Base-by-base conservation (phyloP, 2,888 invertebrate species). In the Tortricodes alternella region DNA sequence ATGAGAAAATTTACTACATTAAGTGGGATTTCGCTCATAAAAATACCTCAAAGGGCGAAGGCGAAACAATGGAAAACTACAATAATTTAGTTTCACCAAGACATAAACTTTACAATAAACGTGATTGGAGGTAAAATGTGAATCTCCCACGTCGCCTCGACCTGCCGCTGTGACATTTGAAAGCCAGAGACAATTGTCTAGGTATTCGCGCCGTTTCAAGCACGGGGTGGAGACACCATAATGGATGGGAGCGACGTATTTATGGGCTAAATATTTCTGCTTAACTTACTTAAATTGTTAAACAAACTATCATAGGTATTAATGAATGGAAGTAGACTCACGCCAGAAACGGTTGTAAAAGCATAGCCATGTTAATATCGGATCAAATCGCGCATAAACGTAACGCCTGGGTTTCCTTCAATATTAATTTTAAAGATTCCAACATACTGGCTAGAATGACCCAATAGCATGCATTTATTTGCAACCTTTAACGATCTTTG, bases 141-240 rank as follows among this genome's bases (percentile, higher is more conserved):
- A 79, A 78, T 76, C 78, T 82, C 80, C 78, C 81, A 82, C 81
- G 80, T 78, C 63, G 64, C 64, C 69, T 67, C 70, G 73, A 77
- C 78, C 71, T 73, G 73, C 72, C 67, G 68, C 71, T 76, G 74
- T 84, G 85, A 85, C 86, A 87, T 89, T 87, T 87, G 74, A 76
- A 80, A 82, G 72, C 70, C 67, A 64, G 66, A 74, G 70, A 71
- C 74, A 72, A 76, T 72, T 64, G 69, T 67, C 66, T 66, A 61
- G 61, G 61, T 64, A 64, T 70, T 67, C 66, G 64, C 58, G 63
- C 65, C 67, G 27, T 49, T 43, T 48, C 8, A 35, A 27, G 55
- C 55, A 35, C 48, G 66, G 64, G 59, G 62, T 60, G 61, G 53
- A 62, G 43, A 62, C 53, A 53, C 58, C 51, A 62, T 60, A 57